Evolutionary conservation across 2,797 vertebrate genomes (phyloP), one percentile per base, ranked within the genome.

Genomic region (Cryptoblepharus egeriae): DNA sequence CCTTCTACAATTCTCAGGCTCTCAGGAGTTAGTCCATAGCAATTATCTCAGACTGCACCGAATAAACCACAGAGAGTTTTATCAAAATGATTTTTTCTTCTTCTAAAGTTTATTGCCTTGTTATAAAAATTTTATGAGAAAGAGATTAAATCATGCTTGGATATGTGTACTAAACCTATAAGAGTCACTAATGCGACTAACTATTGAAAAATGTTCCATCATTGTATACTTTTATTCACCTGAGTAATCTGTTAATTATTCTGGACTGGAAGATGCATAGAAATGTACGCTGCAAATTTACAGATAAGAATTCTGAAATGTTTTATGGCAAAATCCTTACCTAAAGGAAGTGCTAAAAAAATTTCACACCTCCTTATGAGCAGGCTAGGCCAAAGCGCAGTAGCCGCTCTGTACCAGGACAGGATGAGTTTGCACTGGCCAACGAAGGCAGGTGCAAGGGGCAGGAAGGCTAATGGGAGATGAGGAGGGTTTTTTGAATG

Each of bases 101-200:
- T 93, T 92, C 90, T 91, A 88, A 77, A 67, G 88, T 92, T 94
- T 94, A 95, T 93, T 90, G 89, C 88, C 91, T 94, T 90, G 80
- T 93, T 93, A 93, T 93, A 84, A 84, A 81, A 79, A 88, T 91
- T 95, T 94, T 93, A 94, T 91, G 88, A 94, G 89, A 80, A 90
- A 90, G 92, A 94, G 92, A 95, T 95, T 95, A 94, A 94, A 93
- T 94, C 77, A 37, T 89, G 82, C 85, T 90, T 92, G 58, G 63
- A 85, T 88, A 89, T 90, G 88, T 93, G 93, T 89, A 81, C 91
- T 94, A 94, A 95, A 93, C 92, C 92, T 93, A 89, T 88, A 94
- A 94, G 91, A 93, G 93, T 91, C 88, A 26, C 93, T 92, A 94
- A 93, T 52, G 5, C 92, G 87, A 85, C 88, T 92, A 88, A 80